phyloP scores from a whole-genome alignment of 2,888 invertebrate species.

The Apamea anceps region DNA sequence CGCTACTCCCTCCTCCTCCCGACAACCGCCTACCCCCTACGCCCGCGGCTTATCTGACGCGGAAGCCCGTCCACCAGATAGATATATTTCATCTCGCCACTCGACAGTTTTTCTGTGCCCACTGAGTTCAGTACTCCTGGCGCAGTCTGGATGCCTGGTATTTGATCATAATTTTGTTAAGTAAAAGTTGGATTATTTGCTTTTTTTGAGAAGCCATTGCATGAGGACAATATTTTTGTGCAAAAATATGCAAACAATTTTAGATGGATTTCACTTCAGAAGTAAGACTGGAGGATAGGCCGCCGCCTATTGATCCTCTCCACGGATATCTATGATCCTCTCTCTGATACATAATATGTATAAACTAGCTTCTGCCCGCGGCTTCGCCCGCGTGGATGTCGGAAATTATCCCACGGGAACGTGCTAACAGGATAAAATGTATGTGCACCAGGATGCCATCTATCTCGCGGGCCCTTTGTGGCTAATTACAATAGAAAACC shows the following conservation, averaged over 20 bases:
- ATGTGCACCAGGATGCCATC: too few species aligned
- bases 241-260: background rate
- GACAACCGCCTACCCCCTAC: slow-evolving; percentile 42
- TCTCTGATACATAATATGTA: too few species aligned
- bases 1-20: slow-evolving; percentile 69
- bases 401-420: too few species aligned
- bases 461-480: too few species aligned
- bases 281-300: background rate
- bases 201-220: slow-evolving; percentile 5
- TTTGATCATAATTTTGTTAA: slow-evolving; percentile 61
- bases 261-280: background rate
- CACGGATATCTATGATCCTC: too few species aligned
- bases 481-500: too few species aligned
- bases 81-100: slow-evolving; percentile 83
- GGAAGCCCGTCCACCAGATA: slow-evolving; percentile 78
- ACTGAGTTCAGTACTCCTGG: slow-evolving; percentile 56
- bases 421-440: too few species aligned
- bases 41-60: slow-evolving; percentile 81
- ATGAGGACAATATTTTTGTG: background rate
- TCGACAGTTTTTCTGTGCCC: slow-evolving; percentile 73
- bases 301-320: too few species aligned
- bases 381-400: too few species aligned
- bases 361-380: too few species aligned
- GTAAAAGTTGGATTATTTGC: slow-evolving; percentile 51
- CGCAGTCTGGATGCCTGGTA: slow-evolving; percentile 59